phyloP scores from a whole-genome alignment of 2,797 vertebrate genomes.

The Tokudaia tokunoshimensis region DNA sequence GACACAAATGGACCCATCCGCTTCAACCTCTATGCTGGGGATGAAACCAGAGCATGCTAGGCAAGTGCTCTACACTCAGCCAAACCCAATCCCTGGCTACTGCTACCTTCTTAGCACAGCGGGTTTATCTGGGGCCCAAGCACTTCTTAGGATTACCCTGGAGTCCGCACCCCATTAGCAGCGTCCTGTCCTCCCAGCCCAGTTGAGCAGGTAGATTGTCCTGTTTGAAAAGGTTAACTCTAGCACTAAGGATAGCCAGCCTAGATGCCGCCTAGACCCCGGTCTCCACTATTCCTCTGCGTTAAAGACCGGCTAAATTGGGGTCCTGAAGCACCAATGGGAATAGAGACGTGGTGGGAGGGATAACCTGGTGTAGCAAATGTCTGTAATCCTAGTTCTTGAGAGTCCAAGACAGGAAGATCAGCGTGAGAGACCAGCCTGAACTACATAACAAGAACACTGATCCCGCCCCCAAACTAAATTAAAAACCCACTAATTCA shows the following conservation, averaged over 20 bases:
- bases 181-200: background rate
- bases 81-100: background rate
- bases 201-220: background rate
- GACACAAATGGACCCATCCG: background rate
- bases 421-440: background rate
- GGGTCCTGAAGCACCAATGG: background rate
- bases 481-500: background rate
- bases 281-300: background rate
- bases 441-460: background rate
- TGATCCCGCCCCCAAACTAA: background rate
- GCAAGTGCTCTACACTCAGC: background rate
- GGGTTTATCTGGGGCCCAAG: background rate
- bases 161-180: too few relatives aligned
- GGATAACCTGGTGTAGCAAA: background rate
- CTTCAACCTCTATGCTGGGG: background rate
- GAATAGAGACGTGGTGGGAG: background rate
- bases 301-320: background rate
- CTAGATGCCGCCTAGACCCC: background rate
- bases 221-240: background rate
- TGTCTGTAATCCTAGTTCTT: background rate
- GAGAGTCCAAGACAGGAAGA: too few relatives aligned
- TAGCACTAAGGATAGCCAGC: background rate
- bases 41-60: background rate
- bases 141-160: background rate
- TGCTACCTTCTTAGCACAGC: background rate